These are phyloP conservation scores for Andricus quercusramuli DNA, from an alignment of 2,888 invertebrate species.

Conservation along the genomic window DNA sequence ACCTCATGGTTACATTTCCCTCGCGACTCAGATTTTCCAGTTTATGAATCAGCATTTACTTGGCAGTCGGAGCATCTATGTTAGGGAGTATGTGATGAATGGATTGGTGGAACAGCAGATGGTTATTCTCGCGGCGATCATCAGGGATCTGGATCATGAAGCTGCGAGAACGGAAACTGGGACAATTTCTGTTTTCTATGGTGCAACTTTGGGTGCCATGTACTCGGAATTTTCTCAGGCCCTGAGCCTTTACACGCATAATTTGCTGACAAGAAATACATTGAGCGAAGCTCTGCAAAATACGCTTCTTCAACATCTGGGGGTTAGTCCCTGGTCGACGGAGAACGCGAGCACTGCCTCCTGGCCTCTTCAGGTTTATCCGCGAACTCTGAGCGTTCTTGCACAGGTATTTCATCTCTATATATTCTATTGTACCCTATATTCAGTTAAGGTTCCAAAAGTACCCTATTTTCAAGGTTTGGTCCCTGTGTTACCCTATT, in stretches of 20 bases:
- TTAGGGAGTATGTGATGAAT: conserved; percentile 84
- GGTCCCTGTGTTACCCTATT: too few relatives aligned
- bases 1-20: conserved; percentile 89
- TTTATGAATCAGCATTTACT: conserved; percentile 91
- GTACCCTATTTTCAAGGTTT: too few relatives aligned
- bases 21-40: conserved; percentile 92
- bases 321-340: conserved; percentile 86
- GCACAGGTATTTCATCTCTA: conserved; percentile 84
- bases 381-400: conserved; percentile 89
- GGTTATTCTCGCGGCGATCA: conserved; percentile 91
- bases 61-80: conserved; percentile 85
- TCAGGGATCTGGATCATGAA: conserved; percentile 94
- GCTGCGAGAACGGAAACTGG: conserved; percentile 90
- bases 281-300: conserved; percentile 86
- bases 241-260: conserved; percentile 88
- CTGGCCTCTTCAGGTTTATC: conserved; percentile 90
- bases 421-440: too few relatives aligned
- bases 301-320: conserved; percentile 86
- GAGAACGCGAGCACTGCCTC: conserved; percentile 81
- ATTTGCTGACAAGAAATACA: conserved; percentile 86
- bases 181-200: conserved; percentile 88
- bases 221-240: conserved; percentile 89
- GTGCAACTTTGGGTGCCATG: conserved; percentile 84
- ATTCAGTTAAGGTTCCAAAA: too few relatives aligned
- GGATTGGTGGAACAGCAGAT: conserved; percentile 93